Base-by-base conservation (phyloP, 2,797 vertebrate species). In the Sebastes steindachneri region DNA sequence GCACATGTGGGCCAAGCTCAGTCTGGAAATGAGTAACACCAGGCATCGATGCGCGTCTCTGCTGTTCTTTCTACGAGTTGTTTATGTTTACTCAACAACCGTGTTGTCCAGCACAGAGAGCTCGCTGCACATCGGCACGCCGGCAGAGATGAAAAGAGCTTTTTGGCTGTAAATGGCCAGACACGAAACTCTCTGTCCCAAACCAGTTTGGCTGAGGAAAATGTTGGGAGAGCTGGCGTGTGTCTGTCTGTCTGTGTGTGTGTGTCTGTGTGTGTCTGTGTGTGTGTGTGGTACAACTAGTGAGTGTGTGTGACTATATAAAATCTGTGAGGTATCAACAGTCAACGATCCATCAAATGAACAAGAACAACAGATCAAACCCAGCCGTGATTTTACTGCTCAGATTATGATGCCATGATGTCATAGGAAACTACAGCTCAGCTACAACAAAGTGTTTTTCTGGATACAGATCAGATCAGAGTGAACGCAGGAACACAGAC, bases 391-490 rank as follows among this genome's bases (percentile, higher is more conserved):
- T 89, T 93, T 90, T 85, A 93, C 48, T 21, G 89, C 82, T 77
- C 73, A 88, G 88, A 94, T 94, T 90, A 92, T 83, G 85, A 82
- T 59, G 79, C 76, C 53, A 84, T 90, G 89, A 91, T 88, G 92
- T 91, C 88, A 93, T 86, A 90, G 93, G 91, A 95, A 95, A 91
- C 73, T 79, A 84, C 82, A 93, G 92, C 86, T 88, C 86, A 89
- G 74, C 74, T 82, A 83, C 90, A 92, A 85, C 89, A 90, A 89
- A 77, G 71, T 63, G 66, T 59, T 74, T 86, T 63, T 88, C 64
- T 90, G 75, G 69, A 90, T n/a, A 33, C 58, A 82, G 70, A 68
- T 86, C 54, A 75, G 70, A 71, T 78, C 67, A 66, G 58, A 75
- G 28, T 7, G 51, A 74, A 35, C 7, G 19, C 51, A 45, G 21